Evolutionary conservation across 2,113 vertebrate species (phyloP).

Genomic region (Hippocampus guttulatus): DNA sequence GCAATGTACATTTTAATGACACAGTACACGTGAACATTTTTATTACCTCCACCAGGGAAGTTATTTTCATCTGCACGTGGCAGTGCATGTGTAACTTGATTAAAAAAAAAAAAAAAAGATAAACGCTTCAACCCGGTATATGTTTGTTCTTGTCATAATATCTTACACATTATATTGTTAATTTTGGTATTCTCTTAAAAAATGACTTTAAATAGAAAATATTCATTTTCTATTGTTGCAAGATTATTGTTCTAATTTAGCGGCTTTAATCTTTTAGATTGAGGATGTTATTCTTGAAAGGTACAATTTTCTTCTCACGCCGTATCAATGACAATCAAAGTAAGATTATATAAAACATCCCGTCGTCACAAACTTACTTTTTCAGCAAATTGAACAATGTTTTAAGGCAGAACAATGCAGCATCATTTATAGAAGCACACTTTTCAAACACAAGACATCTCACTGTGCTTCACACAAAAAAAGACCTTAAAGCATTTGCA

Average conservation of each 20-base stretch:
- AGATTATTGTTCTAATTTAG: neutral
- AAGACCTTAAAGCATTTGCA: too few species aligned
- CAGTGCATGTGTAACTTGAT: neutral
- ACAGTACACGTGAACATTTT: constrained; percentile 18
- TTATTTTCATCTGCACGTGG: neutral
- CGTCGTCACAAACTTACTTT: neutral
- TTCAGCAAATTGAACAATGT: neutral
- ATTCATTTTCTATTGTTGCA: too few species aligned
- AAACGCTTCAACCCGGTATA: too few species aligned
- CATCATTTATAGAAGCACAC: too few species aligned
- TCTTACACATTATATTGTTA: too few species aligned
- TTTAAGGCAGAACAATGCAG: neutral
- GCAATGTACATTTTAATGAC: constrained; percentile 11
- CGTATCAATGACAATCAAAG: neutral
- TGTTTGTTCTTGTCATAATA: too few species aligned
- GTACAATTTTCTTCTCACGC: neutral
- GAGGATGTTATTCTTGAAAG: neutral
- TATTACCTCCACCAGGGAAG: constrained; percentile 15
- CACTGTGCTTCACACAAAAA: too few species aligned
- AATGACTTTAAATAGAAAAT: too few species aligned
- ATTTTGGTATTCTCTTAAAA: too few species aligned
- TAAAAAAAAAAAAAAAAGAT: too few species aligned
- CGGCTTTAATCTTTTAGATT: neutral
- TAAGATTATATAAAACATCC: neutral
- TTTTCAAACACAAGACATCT: too few species aligned